Evolutionary conservation across 2,797 vertebrate genomes (phyloP).

Genomic region (Falco berigora): DNA sequence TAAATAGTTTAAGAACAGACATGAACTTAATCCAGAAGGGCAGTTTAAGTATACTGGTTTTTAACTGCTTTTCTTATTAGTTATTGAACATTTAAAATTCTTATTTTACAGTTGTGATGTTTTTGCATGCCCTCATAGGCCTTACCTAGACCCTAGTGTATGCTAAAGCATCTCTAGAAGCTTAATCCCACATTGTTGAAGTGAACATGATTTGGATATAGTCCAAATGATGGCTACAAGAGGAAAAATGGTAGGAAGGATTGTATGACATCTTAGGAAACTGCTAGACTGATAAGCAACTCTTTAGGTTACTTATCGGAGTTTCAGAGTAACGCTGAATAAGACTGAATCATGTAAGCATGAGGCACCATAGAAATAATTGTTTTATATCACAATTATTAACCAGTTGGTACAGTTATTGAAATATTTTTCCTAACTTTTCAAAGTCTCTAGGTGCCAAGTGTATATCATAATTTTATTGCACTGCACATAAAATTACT

Average conservation of each 20-base stretch:
- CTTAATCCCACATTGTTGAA: background rate
- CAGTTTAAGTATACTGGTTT: background rate
- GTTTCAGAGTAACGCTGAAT: background rate
- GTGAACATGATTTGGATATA: background rate
- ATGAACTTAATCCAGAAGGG: background rate
- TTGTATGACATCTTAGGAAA: background rate
- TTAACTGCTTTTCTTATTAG: background rate
- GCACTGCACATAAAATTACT: constrained; percentile 41
- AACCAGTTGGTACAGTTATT: background rate
- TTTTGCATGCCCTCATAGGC: background rate
- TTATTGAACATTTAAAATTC: background rate
- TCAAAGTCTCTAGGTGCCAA: constrained; percentile 21
- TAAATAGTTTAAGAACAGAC: background rate
- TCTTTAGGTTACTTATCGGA: background rate
- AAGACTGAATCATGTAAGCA: background rate
- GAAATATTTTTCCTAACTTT: constrained; percentile 27
- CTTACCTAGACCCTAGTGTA: background rate
- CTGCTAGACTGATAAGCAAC: background rate
- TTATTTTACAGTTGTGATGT: background rate
- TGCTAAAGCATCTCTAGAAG: background rate
- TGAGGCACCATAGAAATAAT: background rate
- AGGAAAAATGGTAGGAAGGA: background rate
- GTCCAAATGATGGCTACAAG: background rate
- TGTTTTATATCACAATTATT: background rate
- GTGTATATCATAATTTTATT: constrained; percentile 24